Percentiles rank a stretch among this genome's conserved stretches.
phyloP scores from a whole-genome alignment of 2,797 vertebrate species.

The Pelodytes ibericus region DNA sequence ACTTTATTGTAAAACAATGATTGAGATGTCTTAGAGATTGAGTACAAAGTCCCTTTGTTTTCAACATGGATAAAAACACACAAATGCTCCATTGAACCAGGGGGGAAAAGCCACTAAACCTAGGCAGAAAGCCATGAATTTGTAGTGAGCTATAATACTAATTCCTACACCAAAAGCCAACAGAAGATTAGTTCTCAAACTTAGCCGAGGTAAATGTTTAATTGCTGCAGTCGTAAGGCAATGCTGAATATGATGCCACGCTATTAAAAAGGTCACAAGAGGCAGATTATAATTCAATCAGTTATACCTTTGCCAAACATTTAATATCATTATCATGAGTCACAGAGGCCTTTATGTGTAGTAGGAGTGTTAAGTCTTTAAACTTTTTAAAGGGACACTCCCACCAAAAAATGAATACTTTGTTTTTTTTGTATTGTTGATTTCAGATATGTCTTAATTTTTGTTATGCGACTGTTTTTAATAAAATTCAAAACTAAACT shows the following conservation, averaged over 20 bases:
- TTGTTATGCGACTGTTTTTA: too few relatives aligned
- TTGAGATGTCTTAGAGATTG: slow-evolving; percentile 48
- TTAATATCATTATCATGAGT: too few relatives aligned
- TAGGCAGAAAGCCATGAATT: slow-evolving; percentile 27
- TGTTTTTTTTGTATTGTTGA: too few relatives aligned
- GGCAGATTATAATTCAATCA: background rate
- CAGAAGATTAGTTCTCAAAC: slow-evolving; percentile 2
- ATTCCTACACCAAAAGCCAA: slow-evolving; percentile 1
- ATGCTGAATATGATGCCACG: background rate
- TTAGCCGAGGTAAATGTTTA: background rate
- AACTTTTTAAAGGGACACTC: too few relatives aligned
- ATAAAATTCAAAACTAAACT: too few relatives aligned
- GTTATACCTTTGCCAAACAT: background rate
- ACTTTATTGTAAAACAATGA: slow-evolving; percentile 47
- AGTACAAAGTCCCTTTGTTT: slow-evolving; percentile 40
- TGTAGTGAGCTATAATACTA: slow-evolving; percentile 2
- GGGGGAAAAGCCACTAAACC: slow-evolving; percentile 31
- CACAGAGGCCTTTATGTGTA: too few relatives aligned
- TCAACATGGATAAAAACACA: slow-evolving; percentile 10
- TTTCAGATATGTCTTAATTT: too few relatives aligned
- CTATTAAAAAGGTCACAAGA: background rate
- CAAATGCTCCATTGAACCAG: slow-evolving; percentile 49
- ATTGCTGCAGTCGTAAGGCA: background rate
- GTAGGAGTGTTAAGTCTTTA: too few relatives aligned
- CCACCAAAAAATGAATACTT: too few relatives aligned